These are phyloP conservation scores for Dolichallabes microphthalmus DNA, from an alignment of 2,113 vertebrate species.

Conservation along the genomic window DNA sequence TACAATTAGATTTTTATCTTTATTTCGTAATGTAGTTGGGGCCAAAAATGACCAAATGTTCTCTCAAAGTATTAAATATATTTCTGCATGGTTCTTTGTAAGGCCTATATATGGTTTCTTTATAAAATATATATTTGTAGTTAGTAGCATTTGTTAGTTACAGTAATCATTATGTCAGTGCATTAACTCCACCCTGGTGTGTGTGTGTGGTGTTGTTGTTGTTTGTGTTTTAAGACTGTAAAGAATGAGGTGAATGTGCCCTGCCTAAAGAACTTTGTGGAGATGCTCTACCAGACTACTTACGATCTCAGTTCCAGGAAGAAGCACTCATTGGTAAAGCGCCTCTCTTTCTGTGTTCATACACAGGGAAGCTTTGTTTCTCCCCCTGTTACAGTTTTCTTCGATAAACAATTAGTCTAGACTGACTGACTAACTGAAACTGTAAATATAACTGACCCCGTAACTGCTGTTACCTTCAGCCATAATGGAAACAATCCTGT, in stretches of 20 bases:
- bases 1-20: too few relatives aligned
- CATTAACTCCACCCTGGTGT: not conserved
- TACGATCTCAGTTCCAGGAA: conserved; percentile 98
- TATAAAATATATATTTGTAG: too few relatives aligned
- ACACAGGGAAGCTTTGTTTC: not conserved
- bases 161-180: not conserved
- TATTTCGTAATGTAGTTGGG: not conserved
- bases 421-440: too few relatives aligned
- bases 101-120: too few relatives aligned
- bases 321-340: conserved; percentile 94
- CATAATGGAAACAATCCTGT: too few relatives aligned
- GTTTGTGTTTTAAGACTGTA: conserved; percentile 82
- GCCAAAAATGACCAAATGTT: not conserved
- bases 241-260: conserved; percentile 99
- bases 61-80: not conserved
- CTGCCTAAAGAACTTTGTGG: conserved; percentile 98
- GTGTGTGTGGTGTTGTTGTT: too few relatives aligned
- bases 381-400: not conserved
- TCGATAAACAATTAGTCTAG: not conserved
- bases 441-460: too few relatives aligned
- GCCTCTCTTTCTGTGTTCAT: not conserved
- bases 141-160: not conserved
- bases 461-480: too few relatives aligned
- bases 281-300: conserved; percentile 99
- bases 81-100: too few relatives aligned